Conservation (phyloP, 2,797 vertebrate species). For the Micromesistius poutassou region DNA sequence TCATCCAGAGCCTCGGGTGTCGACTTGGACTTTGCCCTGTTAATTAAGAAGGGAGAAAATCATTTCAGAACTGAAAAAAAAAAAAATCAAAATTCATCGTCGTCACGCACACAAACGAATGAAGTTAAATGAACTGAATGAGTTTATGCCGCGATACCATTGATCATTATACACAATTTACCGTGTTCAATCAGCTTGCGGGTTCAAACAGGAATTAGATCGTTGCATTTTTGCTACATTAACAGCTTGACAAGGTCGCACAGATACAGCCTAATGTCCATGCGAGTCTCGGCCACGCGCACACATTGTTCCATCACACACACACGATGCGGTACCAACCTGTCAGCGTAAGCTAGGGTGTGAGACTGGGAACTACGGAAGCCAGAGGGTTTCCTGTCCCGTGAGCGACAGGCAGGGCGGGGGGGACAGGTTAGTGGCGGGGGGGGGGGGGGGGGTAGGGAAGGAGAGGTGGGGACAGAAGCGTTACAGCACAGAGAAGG, state of each 20-base stretch:
- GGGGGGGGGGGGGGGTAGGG: too few relatives aligned
- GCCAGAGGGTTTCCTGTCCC: constrained; percentile 57
- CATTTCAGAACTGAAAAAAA: background rate
- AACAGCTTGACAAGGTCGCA: background rate
- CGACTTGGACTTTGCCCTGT: constrained; percentile 85
- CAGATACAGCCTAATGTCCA: background rate
- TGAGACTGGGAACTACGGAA: constrained; percentile 54
- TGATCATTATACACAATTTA: background rate
- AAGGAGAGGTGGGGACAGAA: background rate
- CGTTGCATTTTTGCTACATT: background rate
- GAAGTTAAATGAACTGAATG: background rate
- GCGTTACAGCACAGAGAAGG: constrained; percentile 27
- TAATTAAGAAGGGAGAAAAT: constrained; percentile 31
- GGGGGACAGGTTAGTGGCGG: constrained; percentile 8
- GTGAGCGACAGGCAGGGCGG: constrained; percentile 48
- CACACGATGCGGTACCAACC: constrained; percentile 60
- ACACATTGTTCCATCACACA: background rate
- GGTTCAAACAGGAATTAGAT: background rate
- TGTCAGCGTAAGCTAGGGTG: constrained; percentile 67
- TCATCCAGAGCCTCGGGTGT: constrained; percentile 81
- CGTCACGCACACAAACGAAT: background rate
- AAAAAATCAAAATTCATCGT: background rate
- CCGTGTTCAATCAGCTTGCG: background rate
- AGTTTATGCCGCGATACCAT: background rate
- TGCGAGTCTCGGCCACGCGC: too few relatives aligned